Percentiles rank a stretch among this genome's conserved stretches.
These are phyloP conservation scores for Romanogobio albipinnatus DNA, from an alignment of 2,113 vertebrate species.

Conservation along the genomic window DNA sequence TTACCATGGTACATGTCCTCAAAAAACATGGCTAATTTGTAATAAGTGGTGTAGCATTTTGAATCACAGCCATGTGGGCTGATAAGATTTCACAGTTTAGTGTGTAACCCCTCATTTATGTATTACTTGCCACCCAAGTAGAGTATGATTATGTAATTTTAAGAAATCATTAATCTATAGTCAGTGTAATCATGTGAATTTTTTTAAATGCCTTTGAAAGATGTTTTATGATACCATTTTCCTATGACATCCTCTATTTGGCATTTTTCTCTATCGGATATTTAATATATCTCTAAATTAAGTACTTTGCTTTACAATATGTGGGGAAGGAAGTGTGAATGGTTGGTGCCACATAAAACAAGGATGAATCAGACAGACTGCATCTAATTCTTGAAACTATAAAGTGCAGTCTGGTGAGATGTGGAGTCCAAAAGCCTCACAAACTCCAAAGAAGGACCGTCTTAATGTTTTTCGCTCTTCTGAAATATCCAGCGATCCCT, in stretches of 20 bases:
- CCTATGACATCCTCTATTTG: not conserved
- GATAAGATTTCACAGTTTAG: not conserved
- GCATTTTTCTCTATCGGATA: not conserved
- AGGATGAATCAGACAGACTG: not conserved
- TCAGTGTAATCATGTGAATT: not conserved
- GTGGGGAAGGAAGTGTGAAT: not conserved
- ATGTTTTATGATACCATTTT: not conserved
- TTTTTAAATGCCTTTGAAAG: not conserved
- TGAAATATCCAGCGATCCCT: not conserved
- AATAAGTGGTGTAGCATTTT: not conserved
- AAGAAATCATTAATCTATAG: not conserved
- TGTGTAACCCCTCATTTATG: not conserved
- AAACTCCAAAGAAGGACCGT: constrained; percentile 5
- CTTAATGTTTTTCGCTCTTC: not conserved
- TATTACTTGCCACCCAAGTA: not conserved
- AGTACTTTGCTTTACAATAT: not conserved
- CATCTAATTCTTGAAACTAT: not conserved
- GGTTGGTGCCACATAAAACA: not conserved
- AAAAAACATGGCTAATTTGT: not conserved
- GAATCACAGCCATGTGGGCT: not conserved
- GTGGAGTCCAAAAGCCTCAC: constrained; percentile 1
- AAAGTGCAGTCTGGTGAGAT: not conserved
- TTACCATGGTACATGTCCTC: not conserved
- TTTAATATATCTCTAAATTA: constrained; percentile 3
- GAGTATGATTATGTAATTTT: not conserved